A percentile compares a stretch with the other conserved stretches of the same genome.
These are phyloP conservation scores for Campaea margaritaria DNA, from an alignment of 2,888 invertebrate species.

Conservation along the genomic window DNA sequence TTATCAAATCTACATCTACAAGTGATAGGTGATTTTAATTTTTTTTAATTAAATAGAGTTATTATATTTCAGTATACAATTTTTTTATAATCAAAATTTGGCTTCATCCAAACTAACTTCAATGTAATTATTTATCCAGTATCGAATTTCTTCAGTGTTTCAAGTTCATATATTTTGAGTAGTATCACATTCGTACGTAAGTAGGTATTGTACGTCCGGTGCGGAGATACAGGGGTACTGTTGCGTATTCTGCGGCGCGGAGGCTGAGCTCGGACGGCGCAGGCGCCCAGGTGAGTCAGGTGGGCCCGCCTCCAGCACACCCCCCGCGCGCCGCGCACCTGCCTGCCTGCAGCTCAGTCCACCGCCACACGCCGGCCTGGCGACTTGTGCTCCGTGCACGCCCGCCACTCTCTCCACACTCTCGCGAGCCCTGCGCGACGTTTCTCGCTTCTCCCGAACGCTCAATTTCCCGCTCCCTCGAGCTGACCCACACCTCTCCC, in stretches of 20 bases:
- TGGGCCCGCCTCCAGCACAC: slow-evolving; percentile 81
- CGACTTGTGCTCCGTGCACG: slow-evolving; percentile 84
- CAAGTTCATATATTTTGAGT: neutral
- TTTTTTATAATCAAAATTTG: no score
- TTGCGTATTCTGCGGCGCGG: slow-evolving; percentile 54
- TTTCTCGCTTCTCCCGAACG: slow-evolving; percentile 79
- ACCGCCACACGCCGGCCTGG: slow-evolving; percentile 76
- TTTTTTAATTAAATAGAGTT: no score
- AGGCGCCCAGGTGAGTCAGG: slow-evolving; percentile 84
- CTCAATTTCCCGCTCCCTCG: slow-evolving; percentile 79
- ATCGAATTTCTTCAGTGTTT: neutral
- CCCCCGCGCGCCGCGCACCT: slow-evolving; percentile 78
- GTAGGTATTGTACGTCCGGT: slow-evolving; percentile 8
- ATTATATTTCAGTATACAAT: no score
- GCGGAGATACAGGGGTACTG: slow-evolving; percentile 39
- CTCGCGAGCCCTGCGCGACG: slow-evolving; percentile 82
- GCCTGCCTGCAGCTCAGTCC: slow-evolving; percentile 74
- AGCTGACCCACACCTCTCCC: slow-evolving; percentile 63
- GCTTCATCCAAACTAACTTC: no score
- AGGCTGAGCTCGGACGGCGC: slow-evolving; percentile 73
- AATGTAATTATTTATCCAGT: no score
- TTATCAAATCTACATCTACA: no score
- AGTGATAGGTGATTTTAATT: no score
- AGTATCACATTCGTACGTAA: neutral
- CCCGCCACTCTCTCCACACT: slow-evolving; percentile 82